These are phyloP conservation scores for Sicus ferrugineus DNA, from an alignment of 2,888 invertebrate genomes.

Conservation along the genomic window DNA sequence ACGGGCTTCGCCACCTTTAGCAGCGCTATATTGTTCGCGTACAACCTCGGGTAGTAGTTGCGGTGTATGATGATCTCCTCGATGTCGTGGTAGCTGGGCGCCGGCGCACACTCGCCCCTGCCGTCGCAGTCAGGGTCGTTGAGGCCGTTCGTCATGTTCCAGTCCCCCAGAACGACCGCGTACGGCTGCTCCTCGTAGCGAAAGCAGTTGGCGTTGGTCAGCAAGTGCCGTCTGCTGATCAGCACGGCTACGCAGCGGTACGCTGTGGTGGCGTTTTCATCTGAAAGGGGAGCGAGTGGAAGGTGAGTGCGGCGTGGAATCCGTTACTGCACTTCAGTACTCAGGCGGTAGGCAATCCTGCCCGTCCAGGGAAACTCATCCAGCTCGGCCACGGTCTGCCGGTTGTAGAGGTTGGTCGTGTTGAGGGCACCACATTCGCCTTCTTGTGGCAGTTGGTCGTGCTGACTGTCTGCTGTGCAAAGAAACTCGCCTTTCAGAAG, in stretches of 20 bases:
- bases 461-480: not conserved
- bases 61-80: constrained; percentile 71
- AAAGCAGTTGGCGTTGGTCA: not conserved
- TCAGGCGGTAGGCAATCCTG: not conserved
- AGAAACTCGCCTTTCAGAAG: too few species aligned
- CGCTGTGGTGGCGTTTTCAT: not conserved
- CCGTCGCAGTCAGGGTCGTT: not conserved
- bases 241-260: not conserved
- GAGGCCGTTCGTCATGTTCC: not conserved
- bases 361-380: constrained; percentile 6
- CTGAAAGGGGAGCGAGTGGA: not conserved
- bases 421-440: not conserved
- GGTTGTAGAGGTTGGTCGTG: not conserved
- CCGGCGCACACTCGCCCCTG: not conserved
- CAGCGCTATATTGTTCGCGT: constrained; percentile 74
- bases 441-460: not conserved
- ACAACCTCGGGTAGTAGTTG: constrained; percentile 68
- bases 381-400: not conserved
- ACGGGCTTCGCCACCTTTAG: constrained; percentile 68
- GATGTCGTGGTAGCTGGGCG: constrained; percentile 54
- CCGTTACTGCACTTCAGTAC: not conserved
- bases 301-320: not conserved
- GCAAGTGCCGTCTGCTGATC: not conserved
- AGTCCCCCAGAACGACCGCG: not conserved
- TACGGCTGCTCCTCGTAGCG: not conserved